phyloP scores from a whole-genome alignment of 2,888 invertebrate species.

The Torymus texanus region DNA sequence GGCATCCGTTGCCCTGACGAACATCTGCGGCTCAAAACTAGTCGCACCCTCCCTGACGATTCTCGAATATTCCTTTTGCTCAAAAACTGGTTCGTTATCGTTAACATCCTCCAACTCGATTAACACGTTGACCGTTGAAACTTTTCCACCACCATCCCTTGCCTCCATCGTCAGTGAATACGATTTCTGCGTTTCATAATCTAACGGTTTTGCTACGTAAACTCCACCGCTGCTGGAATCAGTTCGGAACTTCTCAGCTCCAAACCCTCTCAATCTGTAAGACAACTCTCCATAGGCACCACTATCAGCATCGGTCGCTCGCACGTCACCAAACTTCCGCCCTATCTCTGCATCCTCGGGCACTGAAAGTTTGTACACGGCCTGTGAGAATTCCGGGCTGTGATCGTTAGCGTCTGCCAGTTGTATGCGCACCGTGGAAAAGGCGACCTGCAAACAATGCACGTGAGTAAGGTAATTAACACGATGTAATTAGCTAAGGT shows the following conservation, averaged over 20 bases:
- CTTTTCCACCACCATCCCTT: slow-evolving; percentile 86
- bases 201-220: slow-evolving; percentile 80
- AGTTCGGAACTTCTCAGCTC: slow-evolving; percentile 85
- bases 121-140: slow-evolving; percentile 83
- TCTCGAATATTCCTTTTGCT: slow-evolving; percentile 82
- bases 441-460: slow-evolving; percentile 75
- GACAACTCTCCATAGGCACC: slow-evolving; percentile 83
- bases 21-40: slow-evolving; percentile 87
- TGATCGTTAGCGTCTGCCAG: slow-evolving; percentile 89
- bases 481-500: neutral
- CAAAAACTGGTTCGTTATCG: slow-evolving; percentile 86
- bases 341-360: slow-evolving; percentile 81
- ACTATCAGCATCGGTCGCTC: slow-evolving; percentile 85
- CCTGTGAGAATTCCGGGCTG: slow-evolving; percentile 81
- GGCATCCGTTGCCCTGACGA: slow-evolving; percentile 85
- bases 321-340: slow-evolving; percentile 80
- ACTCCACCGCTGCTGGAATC: slow-evolving; percentile 82
- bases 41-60: slow-evolving; percentile 86
- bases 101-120: slow-evolving; percentile 86
- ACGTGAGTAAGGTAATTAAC: neutral
- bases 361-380: slow-evolving; percentile 81
- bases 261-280: slow-evolving; percentile 87
- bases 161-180: slow-evolving; percentile 89
- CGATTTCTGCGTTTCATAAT: slow-evolving; percentile 87
- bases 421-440: slow-evolving; percentile 80